Base-by-base conservation (phyloP, 2,888 invertebrate species). In the Melinopterus prodromus region DNA sequence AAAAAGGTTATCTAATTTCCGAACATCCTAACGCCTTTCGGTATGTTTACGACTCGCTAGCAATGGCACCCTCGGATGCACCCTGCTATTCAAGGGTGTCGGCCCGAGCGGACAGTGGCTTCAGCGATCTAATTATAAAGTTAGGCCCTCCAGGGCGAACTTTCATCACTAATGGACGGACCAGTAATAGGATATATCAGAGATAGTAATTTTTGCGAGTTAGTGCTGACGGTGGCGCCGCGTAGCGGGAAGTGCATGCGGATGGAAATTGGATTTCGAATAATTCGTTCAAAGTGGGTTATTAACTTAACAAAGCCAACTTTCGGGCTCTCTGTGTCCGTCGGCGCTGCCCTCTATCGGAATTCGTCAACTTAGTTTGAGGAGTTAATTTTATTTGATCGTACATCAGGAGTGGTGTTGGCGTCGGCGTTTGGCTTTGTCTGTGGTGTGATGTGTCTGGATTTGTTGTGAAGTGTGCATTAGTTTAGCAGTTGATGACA, bases 361-460 rank as follows among this genome's bases (percentile, higher is more conserved):
- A 53, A 53, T 53, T 53, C 53, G 5, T 53, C 53, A 53, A 53
- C 53, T 53, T 53, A 9, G 53, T 53, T 53, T 53, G 53, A 53
- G 53, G 78, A 78, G 76, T 82, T 81, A 86, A 86, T 85, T 87
- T 86, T 86, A 86, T 86, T 86, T 86, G 86, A 86, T 86, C 84
- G 84, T 84, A 84, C 84, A 82, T 83, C 83, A 83, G 81, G 80
- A 79, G 83, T 82, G 26, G 26, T 26, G 26, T 3, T 26, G 26
- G 26, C 26, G 26, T 26, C 26, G 26, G 1, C 26, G 3, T 26
- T 26, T 26, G 26, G 26, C 26, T 26, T 26, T 26, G 26, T 26
- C 26, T 26, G 2, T 26, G 2, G 2, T 26, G 26, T 26, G 26
- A 26, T 26, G 26, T 26, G 26, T 2, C 26, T 26, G 26, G 26